Evolutionary conservation across 2,797 vertebrate species (phyloP).

Genomic region (Macropus fuliginosus): DNA sequence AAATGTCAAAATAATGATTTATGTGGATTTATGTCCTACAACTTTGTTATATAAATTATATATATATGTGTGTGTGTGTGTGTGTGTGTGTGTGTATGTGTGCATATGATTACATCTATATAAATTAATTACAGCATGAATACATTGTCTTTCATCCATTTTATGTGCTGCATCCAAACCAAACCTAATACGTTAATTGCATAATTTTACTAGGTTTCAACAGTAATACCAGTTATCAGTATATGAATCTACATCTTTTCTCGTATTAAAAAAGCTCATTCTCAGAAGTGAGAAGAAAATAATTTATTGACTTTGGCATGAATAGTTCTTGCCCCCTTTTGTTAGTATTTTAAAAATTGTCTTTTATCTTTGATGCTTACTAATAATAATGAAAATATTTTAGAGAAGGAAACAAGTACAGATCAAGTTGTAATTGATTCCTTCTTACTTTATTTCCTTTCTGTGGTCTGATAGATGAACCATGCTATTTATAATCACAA

Average conservation of each 20-base stretch:
- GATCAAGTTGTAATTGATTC: conserved; percentile 21
- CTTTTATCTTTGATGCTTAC: conserved; percentile 53
- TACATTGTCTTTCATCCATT: background rate
- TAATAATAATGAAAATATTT: conserved; percentile 21
- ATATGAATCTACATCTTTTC: background rate
- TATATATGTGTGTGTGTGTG: too few relatives aligned
- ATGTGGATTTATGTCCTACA: too few relatives aligned
- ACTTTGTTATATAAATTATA: too few relatives aligned
- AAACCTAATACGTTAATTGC: conserved; percentile 41
- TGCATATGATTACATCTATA: too few relatives aligned
- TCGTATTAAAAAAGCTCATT: conserved; percentile 52
- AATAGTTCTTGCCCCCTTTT: conserved; percentile 51
- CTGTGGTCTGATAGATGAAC: background rate
- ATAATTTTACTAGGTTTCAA: conserved; percentile 53
- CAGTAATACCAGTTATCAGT: conserved; percentile 45
- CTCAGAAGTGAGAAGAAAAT: conserved; percentile 45
- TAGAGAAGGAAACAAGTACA: conserved; percentile 22
- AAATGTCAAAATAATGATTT: too few relatives aligned
- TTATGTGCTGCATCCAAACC: conserved; percentile 33
- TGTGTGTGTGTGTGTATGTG: too few relatives aligned
- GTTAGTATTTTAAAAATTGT: conserved; percentile 54
- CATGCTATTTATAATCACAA: background rate
- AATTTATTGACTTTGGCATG: conserved; percentile 2
- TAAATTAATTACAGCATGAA: too few relatives aligned
- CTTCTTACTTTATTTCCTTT: conserved; percentile 1